Evolutionary conservation across 2,888 invertebrate genomes (phyloP), one percentile per base, ranked within the genome.

Genomic region (Hirtodrosophila trivittata): DNA sequence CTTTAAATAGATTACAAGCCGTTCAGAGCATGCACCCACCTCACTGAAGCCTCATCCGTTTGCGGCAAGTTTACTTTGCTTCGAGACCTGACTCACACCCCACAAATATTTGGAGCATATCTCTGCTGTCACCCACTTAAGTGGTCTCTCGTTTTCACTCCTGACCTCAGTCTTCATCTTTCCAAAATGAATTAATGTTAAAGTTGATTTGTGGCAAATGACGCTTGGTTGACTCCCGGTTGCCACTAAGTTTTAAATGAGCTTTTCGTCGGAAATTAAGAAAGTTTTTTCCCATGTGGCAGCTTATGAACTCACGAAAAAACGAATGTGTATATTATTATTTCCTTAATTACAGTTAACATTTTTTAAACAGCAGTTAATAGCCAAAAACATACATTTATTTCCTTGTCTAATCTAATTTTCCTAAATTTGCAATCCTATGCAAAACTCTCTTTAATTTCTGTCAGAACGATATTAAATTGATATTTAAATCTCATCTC

Each of bases 151-250:
- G 7, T n/a, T 18, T 30, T 4, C 9, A 28, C 33, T 14, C 28
- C 13, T 7, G 16, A 7, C 35, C 37, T 45, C 30, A 12, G 13
- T 51, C 47, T 71, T 71, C 60, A 71, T 69, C 66, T 56, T 38
- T 49, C 32, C 50, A 64, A 68, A 85, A 78, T 52, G 71, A 85
- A 78, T 85, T 81, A 78, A 78, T 81, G 80, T 49, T 62, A 63
- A 81, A 85, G 80, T 82, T 81, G 83, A 82, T 81, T 85, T 85
- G 83, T 85, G 73, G 74, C 83, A 60, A 85, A 75, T 78, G 83
- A 75, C 62, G 80, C 68, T 66, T 74, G 51, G 71, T 18, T 75
- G 81, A 42, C 57, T 60, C 42, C 41, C 59, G 56, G 49, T 84
- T 58, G 32, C 33, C 50, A 58, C 57, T 41, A 71, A 82, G 43